phyloP scores from a whole-genome alignment of 2,888 invertebrate genomes.

The Noctua janthina region DNA sequence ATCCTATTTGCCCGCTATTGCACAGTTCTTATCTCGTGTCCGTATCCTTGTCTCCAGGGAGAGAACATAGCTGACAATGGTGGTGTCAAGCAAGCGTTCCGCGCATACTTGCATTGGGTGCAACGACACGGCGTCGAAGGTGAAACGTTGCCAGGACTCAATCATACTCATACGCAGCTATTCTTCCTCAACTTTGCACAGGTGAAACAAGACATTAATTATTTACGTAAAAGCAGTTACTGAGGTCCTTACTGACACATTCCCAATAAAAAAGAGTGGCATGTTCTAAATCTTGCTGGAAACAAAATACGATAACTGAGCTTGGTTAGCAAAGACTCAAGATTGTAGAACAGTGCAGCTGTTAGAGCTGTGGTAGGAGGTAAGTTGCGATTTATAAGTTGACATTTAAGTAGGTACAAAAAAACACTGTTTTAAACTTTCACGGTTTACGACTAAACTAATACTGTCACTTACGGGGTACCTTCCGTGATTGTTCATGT shows the following conservation, averaged over 20 bases:
- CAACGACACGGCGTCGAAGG: conserved; percentile 89
- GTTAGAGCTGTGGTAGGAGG: not conserved
- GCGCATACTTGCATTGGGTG: conserved; percentile 95
- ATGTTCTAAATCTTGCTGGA: not conserved
- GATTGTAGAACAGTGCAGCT: not conserved
- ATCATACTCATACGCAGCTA: conserved; percentile 94
- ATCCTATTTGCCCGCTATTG: not conserved
- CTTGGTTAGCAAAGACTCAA: not conserved
- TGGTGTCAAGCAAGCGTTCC: conserved; percentile 97
- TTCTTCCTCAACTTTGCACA: conserved; percentile 98
- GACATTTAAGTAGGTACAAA: not conserved
- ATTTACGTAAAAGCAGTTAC: not conserved
- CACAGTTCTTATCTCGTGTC: not conserved
- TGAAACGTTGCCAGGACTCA: conserved; percentile 93
- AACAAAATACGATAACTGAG: not conserved
- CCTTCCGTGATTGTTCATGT: too few species aligned
- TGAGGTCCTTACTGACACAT: not conserved
- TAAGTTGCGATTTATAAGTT: not conserved
- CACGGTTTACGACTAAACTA: too few species aligned
- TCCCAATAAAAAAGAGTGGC: not conserved
- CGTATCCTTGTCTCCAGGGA: conserved; percentile 86
- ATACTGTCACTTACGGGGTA: too few species aligned
- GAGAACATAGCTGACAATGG: conserved; percentile 99
- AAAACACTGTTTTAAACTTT: not conserved
- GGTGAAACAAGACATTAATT: conserved; percentile 72